These are phyloP conservation scores for Zeus faber DNA, from an alignment of 2,113 vertebrate genomes.

Conservation along the genomic window DNA sequence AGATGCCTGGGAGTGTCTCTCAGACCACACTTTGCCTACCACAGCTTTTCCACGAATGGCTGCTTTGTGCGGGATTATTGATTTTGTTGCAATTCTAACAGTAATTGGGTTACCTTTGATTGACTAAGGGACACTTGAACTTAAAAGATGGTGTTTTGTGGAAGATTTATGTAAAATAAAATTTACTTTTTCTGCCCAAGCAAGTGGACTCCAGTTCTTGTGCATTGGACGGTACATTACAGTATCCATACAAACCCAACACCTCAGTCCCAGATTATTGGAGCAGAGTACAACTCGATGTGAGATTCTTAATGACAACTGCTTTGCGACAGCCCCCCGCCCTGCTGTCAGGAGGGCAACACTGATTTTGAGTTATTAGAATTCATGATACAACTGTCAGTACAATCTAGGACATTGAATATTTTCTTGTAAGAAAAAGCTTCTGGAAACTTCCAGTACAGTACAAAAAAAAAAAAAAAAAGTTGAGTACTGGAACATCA, in stretches of 20 bases:
- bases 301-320: no score
- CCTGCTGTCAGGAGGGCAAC: no score
- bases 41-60: not conserved
- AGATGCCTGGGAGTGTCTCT: not conserved
- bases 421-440: no score
- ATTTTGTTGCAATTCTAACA: conserved; percentile 3
- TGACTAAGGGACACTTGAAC: not conserved
- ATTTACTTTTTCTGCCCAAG: not conserved
- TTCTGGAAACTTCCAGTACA: no score
- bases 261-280: not conserved
- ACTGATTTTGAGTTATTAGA: no score
- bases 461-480: no score
- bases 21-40: not conserved
- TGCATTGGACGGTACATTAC: not conserved
- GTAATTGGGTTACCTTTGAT: not conserved
- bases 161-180: not conserved
- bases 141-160: not conserved
- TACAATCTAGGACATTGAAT: no score
- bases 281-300: not conserved
- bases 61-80: not conserved
- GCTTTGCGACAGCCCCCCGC: no score
- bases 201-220: not conserved
- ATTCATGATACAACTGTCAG: no score
- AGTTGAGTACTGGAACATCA: no score
- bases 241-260: not conserved